Evolutionary conservation across 37 sponge, comb jelly and placozoan species (phyloP), one percentile per base, ranked within the genome.

Genomic region (Agelas oroides): DNA sequence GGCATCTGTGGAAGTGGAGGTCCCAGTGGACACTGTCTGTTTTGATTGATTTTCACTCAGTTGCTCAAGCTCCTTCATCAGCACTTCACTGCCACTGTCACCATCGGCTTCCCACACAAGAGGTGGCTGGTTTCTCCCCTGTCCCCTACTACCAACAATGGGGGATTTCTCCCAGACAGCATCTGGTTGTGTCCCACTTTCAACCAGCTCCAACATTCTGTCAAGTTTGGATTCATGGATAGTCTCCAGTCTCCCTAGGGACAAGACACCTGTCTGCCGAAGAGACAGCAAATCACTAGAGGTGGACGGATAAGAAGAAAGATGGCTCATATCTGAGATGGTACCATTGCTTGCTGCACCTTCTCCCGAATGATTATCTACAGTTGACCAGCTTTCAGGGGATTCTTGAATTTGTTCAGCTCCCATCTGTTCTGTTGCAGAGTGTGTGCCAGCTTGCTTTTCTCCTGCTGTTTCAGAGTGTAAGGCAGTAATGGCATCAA

Each of bases 191-290:
- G 8, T 8, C 46, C 8, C 46, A 46, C 46, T 46, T 46, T 46
- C 46, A 46, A 46, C 46, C 8, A 12, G 46, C 55, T 76, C 76
- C 58, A 84, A 37, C 64, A 56, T 52, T 21, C 40, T 38, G 67
- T 84, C 84, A 14, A 84, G 64, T 21, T 75, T 65, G 0, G 74
- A 40, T 53, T 84, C 84, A 2, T 84, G 66, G 27, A 84, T 84
- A 25, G 67, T 75, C 55, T 84, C 84, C 27, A 84, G 59, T 1
- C 56, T 33, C 6, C 39, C 33, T 56, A 76, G 65, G 20, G 84
- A 76, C 11, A 84, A 76, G 16, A 75, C 32, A 1, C 65, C 37
- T 28, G 5, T 57, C 21, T 39, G 25, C 65, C n/a, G n/a, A 5
- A 2, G 39, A 23, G 20, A 27, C 13, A 6, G 66, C 8, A 8